Conservation (phyloP, 2,888 invertebrate genomes). For the Gastracanthus pulcherrimus region DNA sequence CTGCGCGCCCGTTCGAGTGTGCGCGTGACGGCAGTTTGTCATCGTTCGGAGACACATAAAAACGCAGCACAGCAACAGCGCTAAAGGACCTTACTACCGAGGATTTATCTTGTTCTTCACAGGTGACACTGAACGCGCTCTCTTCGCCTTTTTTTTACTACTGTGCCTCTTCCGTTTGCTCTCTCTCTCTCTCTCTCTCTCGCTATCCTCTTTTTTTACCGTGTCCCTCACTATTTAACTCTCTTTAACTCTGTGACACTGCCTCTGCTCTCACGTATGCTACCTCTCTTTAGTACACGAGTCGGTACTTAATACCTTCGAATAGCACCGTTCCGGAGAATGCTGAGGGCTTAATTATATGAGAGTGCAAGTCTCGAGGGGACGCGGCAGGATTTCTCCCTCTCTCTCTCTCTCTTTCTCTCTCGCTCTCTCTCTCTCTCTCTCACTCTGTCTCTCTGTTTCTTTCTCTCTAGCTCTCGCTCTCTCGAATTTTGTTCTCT, state of each 20-base stretch:
- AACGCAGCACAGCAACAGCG: too few relatives aligned
- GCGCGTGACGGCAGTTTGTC: constrained; percentile 42
- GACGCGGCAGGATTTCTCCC: constrained; percentile 39
- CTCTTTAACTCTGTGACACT: constrained; percentile 7
- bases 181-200: neutral
- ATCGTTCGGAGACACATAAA: constrained; percentile 35
- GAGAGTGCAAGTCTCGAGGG: constrained; percentile 58
- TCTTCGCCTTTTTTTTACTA: neutral
- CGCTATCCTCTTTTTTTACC: neutral
- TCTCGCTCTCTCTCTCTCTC: constrained; percentile 6
- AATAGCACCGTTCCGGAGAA: constrained; percentile 53
- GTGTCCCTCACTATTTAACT: neutral
- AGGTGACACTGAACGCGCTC: constrained; percentile 54
- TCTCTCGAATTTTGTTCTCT: neutral
- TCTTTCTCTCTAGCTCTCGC: neutral
- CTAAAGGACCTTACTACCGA: neutral
- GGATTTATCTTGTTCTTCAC: constrained; percentile 64
- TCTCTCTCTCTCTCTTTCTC: constrained; percentile 2
- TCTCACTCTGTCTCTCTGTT: constrained; percentile 16
- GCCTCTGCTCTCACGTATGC: neutral
- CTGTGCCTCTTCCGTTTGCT: too few relatives aligned
- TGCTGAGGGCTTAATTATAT: constrained; percentile 68
- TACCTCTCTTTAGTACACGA: neutral
- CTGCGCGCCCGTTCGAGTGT: constrained; percentile 10
- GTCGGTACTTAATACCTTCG: constrained; percentile 36